Evolutionary conservation across 2,797 vertebrate genomes (phyloP).

Genomic region (Pseudomugil gertrudae): DNA sequence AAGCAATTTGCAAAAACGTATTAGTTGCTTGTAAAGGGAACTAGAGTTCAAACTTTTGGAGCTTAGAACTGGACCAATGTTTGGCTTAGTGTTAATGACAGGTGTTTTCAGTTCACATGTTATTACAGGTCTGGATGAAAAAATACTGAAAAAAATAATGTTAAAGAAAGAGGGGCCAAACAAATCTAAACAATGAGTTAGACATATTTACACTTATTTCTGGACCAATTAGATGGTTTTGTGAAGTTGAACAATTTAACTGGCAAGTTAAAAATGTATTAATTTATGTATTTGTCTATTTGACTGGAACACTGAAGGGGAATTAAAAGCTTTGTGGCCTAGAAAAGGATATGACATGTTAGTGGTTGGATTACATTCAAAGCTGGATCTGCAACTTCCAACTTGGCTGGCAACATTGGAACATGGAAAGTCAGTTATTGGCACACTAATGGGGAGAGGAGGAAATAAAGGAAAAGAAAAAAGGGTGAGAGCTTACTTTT

Average conservation of each 20-base stretch:
- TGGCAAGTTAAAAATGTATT: not conserved
- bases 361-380: constrained; percentile 25
- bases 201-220: constrained; percentile 3
- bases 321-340: constrained; percentile 27
- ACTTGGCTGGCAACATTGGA: not conserved
- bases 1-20: constrained; percentile 32
- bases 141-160: not conserved
- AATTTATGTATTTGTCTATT: not conserved
- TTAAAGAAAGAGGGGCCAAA: constrained; percentile 8
- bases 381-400: not conserved
- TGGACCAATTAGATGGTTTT: not conserved
- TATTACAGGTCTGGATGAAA: not conserved
- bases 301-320: constrained; percentile 6
- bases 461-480: constrained; percentile 15
- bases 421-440: not conserved
- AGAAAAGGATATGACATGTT: constrained; percentile 24
- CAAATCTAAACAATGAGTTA: not conserved
- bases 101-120: constrained; percentile 26
- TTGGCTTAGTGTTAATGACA: constrained; percentile 3
- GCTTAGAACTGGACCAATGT: constrained; percentile 10
- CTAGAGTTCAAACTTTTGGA: constrained; percentile 5
- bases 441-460: not conserved
- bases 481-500: not conserved
- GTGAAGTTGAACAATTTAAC: not conserved
- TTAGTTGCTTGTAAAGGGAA: constrained; percentile 10